Percentiles rank a stretch among this genome's conserved stretches.
Evolutionary conservation across 2,888 invertebrate species (phyloP).

Genomic region (Dynastes grantii): DNA sequence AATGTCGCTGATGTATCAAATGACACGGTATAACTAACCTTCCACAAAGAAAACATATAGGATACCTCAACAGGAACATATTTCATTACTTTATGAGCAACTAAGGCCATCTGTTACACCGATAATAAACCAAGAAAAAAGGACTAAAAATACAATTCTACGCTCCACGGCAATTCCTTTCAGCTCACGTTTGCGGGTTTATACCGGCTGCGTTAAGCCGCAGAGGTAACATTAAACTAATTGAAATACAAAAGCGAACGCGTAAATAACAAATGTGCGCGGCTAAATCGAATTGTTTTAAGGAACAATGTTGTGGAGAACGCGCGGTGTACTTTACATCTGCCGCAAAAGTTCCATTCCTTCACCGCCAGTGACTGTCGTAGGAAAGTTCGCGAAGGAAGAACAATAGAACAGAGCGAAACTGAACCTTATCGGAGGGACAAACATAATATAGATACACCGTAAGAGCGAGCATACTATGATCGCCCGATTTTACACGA

Average conservation of each 20-base stretch:
- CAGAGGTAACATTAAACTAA: slow-evolving; percentile 25
- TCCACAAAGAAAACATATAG: no score
- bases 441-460: no score
- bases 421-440: background rate
- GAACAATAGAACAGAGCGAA: no score
- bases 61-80: background rate
- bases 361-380: background rate
- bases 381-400: no score
- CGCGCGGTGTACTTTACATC: background rate
- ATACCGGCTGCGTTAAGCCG: background rate
- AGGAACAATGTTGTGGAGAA: slow-evolving; percentile 1
- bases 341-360: background rate
- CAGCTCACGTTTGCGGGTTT: background rate
- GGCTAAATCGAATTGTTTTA: slow-evolving; percentile 16
- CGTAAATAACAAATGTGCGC: background rate
- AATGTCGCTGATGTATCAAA: no score
- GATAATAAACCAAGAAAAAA: background rate
- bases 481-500: no score
- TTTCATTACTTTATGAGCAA: background rate
- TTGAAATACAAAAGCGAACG: slow-evolving; percentile 11
- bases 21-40: no score
- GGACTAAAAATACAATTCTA: background rate
- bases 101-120: background rate
- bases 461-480: no score
- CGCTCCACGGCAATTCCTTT: background rate